Conservation (phyloP, 2,113 vertebrate genomes). For the Phylloscopus trochilus region DNA sequence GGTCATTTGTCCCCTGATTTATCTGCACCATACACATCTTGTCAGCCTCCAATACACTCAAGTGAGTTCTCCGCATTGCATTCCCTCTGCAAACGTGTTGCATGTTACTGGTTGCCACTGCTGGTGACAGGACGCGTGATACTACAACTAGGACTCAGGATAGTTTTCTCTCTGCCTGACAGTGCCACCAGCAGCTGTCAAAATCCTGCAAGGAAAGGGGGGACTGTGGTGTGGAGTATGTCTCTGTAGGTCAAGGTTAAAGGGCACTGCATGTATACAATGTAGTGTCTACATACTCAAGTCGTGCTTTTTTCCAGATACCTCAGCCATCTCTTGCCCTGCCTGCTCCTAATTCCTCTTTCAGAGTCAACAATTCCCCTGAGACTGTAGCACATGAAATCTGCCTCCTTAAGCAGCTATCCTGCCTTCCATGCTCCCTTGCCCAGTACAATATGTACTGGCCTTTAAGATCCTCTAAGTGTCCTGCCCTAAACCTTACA, state of each 20-base stretch:
- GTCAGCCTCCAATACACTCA: not conserved
- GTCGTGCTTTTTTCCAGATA: not conserved
- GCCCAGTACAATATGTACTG: not conserved
- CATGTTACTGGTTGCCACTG: not conserved
- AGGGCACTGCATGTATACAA: not conserved
- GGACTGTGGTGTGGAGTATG: not conserved
- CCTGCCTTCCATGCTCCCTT: not conserved
- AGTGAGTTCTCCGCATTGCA: not conserved
- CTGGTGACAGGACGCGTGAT: not conserved
- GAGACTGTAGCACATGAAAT: not conserved
- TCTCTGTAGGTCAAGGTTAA: not conserved
- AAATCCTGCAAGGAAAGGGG: not conserved
- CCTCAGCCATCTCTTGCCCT: not conserved
- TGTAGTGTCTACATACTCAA: not conserved
- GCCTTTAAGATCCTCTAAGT: not conserved
- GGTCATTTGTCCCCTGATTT: not conserved
- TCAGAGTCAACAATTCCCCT: not conserved
- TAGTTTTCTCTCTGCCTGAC: not conserved
- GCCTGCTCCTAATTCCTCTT: not conserved
- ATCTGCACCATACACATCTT: not conserved
- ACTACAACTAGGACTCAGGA: not conserved
- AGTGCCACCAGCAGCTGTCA: not conserved
- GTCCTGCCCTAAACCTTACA: not conserved
- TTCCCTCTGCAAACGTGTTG: accelerated
- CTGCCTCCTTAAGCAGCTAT: not conserved